Conservation (phyloP, 2,113 vertebrate species). For the Protobothrops mucrosquamatus region DNA sequence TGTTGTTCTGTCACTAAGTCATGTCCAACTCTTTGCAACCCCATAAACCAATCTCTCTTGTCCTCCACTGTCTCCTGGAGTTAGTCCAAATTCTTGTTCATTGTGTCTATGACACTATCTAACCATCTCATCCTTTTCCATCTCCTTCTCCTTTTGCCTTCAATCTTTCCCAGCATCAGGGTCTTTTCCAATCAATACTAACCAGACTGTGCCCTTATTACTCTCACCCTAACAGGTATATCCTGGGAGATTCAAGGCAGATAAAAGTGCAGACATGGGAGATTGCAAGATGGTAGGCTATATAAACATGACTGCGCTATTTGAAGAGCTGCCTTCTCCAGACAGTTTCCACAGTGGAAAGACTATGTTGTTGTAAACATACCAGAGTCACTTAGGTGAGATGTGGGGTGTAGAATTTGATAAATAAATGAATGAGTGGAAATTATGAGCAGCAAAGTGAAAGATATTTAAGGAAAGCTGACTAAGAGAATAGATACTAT, state of each 20-base stretch:
- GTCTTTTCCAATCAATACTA: too few relatives aligned
- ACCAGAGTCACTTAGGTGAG: neutral
- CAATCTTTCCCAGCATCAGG: too few relatives aligned
- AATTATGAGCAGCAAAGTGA: neutral
- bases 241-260: neutral
- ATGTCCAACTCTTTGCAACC: neutral
- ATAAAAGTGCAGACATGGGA: neutral
- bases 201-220: neutral
- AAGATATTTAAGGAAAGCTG: neutral
- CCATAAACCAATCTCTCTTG: neutral
- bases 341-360: neutral
- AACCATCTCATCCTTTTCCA: neutral
- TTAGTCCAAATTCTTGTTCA: neutral
- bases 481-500: neutral
- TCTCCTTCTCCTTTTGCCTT: neutral
- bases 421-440: neutral
- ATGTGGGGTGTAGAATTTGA: neutral
- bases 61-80: neutral
- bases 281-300: neutral
- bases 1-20: neutral
- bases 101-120: neutral
- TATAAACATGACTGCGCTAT: neutral
- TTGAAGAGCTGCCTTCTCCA: neutral
- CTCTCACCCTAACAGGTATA: neutral
- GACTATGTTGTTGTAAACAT: neutral